Evolutionary conservation across 35 echinoderm and acorn worm species (phyloP).

Genomic region (Ophiothrix spiculata): DNA sequence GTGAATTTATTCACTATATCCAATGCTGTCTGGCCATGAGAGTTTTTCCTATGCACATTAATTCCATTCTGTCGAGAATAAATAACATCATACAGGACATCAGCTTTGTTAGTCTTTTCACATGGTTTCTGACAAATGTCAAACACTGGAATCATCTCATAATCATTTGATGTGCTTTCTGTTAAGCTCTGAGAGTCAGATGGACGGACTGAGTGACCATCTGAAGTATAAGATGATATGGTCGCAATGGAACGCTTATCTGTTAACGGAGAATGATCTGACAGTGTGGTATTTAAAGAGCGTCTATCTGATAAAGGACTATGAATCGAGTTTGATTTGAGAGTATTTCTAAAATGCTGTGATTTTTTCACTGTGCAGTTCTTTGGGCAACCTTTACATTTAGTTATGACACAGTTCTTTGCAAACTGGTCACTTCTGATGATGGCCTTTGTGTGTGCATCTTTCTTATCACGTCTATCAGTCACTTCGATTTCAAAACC

Average conservation of each 20-base stretch:
- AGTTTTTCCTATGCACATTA: conserved; percentile 74
- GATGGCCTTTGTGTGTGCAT: background rate
- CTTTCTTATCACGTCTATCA: background rate
- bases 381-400: too few species aligned
- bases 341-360: too few species aligned
- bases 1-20: conserved; percentile 99
- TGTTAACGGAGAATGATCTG: too few species aligned
- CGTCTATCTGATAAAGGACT: too few species aligned
- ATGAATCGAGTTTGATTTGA: too few species aligned
- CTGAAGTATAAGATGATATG: too few species aligned
- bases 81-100: background rate
- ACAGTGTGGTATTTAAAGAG: too few species aligned
- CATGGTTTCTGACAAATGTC: background rate
- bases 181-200: background rate
- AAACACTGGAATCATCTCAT: background rate
- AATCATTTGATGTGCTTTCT: background rate
- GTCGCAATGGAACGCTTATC: too few species aligned
- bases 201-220: background rate
- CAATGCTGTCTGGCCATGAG: conserved; percentile 88
- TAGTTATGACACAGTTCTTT: too few species aligned
- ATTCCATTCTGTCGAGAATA: conserved; percentile 63
- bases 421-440: background rate
- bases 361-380: too few species aligned
- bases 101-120: background rate
- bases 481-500: background rate